These are phyloP conservation scores for Sericinus montela DNA, from an alignment of 2,888 invertebrate genomes.

Conservation along the genomic window DNA sequence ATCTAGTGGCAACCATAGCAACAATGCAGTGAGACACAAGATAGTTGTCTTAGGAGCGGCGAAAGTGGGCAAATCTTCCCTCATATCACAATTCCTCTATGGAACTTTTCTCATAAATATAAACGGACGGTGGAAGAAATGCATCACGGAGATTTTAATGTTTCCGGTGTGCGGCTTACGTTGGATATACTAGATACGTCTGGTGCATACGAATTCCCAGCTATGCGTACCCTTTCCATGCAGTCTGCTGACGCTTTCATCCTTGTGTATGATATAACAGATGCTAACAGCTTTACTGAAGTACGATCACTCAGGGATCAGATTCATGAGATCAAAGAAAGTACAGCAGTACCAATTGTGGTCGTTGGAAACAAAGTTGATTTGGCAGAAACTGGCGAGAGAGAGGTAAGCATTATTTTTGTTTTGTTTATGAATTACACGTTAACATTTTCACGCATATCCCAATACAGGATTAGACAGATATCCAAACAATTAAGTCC, in stretches of 20 bases:
- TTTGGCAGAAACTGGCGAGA: conserved; percentile 82
- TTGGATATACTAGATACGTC: conserved; percentile 97
- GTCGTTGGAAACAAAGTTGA: conserved; percentile 97
- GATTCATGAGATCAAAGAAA: conserved; percentile 89
- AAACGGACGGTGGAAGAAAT: conserved; percentile 97
- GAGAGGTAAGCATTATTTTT: conserved; percentile 79
- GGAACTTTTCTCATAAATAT: conserved; percentile 92
- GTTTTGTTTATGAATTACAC: too few species aligned
- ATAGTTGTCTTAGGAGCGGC: conserved; percentile 92
- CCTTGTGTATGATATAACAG: conserved; percentile 95
- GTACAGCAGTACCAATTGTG: conserved; percentile 93
- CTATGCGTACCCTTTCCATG: conserved; percentile 96
- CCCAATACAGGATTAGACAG: too few species aligned
- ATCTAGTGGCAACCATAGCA: conserved; percentile 65
- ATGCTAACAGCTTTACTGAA: conserved; percentile 89
- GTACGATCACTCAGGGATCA: conserved; percentile 87
- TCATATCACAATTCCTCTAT: conserved; percentile 95
- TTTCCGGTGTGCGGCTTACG: conserved; percentile 87
- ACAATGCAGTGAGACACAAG: conserved; percentile 84
- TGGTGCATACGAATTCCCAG: conserved; percentile 94
- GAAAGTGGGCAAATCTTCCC: conserved; percentile 96
- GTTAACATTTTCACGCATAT: too few species aligned
- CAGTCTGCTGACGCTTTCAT: conserved; percentile 97
- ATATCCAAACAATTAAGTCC: too few species aligned
- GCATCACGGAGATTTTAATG: conserved; percentile 95